phyloP scores from a whole-genome alignment of 2,113 vertebrate genomes.

The Phalacrocorax aristotelis region DNA sequence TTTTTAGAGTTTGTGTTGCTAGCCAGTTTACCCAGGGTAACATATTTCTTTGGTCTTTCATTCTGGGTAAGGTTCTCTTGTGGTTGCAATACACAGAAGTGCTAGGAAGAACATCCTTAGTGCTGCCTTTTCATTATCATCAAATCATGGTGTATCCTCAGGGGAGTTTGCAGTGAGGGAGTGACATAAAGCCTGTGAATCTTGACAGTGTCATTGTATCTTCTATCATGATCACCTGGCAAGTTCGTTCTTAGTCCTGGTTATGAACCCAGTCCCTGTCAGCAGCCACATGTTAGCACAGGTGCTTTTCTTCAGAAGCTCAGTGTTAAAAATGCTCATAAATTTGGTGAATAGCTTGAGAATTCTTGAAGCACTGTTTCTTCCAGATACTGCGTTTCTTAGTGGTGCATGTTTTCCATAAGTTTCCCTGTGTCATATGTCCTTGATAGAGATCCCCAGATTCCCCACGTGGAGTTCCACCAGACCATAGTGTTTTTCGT shows the following conservation, averaged over 20 bases:
- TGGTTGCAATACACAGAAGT: neutral
- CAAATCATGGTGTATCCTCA: neutral
- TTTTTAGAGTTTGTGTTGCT: neutral
- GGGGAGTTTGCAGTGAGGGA: neutral
- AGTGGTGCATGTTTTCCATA: neutral
- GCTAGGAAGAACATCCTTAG: neutral
- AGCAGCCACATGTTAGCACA: neutral
- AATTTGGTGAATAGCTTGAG: neutral
- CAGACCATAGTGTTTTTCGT: neutral
- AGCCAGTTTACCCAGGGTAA: neutral
- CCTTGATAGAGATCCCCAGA: neutral
- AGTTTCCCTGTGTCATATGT: neutral
- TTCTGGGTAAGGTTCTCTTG: neutral
- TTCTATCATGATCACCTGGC: neutral
- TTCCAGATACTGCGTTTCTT: neutral
- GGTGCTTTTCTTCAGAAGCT: neutral
- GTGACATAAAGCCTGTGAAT: neutral
- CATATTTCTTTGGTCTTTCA: neutral
- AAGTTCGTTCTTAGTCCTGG: neutral
- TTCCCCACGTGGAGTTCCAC: neutral
- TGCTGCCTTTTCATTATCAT: neutral
- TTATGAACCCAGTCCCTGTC: neutral
- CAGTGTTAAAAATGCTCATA: neutral
- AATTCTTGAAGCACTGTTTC: neutral
- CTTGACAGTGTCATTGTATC: neutral